A percentile compares a stretch with the other conserved stretches of the same genome.
phyloP scores from a whole-genome alignment of 1,140 invertebrate species.

The Trichoplusia ni region DNA sequence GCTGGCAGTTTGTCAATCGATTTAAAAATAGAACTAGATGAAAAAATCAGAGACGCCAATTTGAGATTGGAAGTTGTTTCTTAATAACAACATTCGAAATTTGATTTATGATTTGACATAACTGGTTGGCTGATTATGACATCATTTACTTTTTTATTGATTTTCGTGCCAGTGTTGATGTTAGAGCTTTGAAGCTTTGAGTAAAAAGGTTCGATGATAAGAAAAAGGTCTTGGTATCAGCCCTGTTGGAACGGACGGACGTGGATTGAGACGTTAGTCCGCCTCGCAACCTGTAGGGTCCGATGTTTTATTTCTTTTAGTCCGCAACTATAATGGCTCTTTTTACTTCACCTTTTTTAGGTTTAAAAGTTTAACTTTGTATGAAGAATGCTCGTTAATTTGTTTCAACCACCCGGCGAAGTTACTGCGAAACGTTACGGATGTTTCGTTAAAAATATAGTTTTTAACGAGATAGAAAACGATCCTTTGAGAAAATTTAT shows the following conservation, averaged over 20 bases:
- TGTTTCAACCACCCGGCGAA: neutral
- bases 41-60: neutral
- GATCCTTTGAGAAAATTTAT: too few species aligned
- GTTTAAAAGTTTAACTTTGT: constrained; percentile 32
- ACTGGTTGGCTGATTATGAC: neutral
- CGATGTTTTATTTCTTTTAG: constrained; percentile 37
- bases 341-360: constrained; percentile 33
- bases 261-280: constrained; percentile 52
- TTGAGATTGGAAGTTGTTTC: too few species aligned
- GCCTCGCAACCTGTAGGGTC: constrained; percentile 39
- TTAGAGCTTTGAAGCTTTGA: neutral
- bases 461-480: neutral
- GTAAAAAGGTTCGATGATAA: neutral
- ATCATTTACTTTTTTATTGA: neutral
- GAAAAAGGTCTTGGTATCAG: neutral
- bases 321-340: constrained; percentile 36
- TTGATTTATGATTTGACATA: neutral
- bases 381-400: constrained; percentile 24
- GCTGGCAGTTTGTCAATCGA: neutral
- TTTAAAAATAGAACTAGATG: neutral
- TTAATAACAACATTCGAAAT: too few species aligned
- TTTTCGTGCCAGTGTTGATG: neutral
- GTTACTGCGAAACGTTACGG: neutral
- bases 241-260: constrained; percentile 18
- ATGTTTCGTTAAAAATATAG: neutral